Evolutionary conservation across 2,888 invertebrate species (phyloP), one percentile per base, ranked within the genome.

Genomic region (Dusona sp.): DNA sequence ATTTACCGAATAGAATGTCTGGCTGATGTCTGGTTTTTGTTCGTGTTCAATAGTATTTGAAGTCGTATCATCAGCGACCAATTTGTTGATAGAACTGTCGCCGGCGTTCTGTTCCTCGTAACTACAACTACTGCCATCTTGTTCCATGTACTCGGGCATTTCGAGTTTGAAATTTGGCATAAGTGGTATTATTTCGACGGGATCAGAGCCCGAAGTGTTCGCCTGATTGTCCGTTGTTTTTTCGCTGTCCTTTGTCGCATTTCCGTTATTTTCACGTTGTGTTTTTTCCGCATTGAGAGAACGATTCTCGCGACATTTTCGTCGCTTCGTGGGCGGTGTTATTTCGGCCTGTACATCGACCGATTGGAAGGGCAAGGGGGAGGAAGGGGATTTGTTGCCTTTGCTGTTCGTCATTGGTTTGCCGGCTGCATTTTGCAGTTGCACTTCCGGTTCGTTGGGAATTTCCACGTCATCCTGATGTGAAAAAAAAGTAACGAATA

Each of bases 81-180:
- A 90, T 91, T 93, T 94, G 81, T 91, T 93, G 61, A 89, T 79
- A 42, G 94, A 90, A 86, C 88, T 91, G 77, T 94, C 94, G 13
- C 92, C 93, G 70, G 92, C 88, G 87, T 92, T 93, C 87, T 94
- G 94, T 81, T 94, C 94, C 68, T 94, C 94, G 81, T 94, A 94
- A 91, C 94, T 94, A 92, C 94, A 94, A 91, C 94, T 94, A 89
- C 94, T 94, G 67, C 94, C 94, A 85, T 94, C 94, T 87, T 94
- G 94, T 88, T 95, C 95, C 88, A 95, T 94, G 89, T 95, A 95
- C 89, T 95, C 95, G 29, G 95, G 95, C 93, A 95, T 95, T 90
- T 95, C 95, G 92, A 95, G 92, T 92, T 95, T 95, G 25, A 95
- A 94, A 83, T 94, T 94, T 86, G 95, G 94, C 93, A 95, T 93